Percentiles rank a stretch among this genome's conserved stretches.
phyloP scores from a whole-genome alignment of 1,140 invertebrate species.

The Trachymyrmex cornetzi region DNA sequence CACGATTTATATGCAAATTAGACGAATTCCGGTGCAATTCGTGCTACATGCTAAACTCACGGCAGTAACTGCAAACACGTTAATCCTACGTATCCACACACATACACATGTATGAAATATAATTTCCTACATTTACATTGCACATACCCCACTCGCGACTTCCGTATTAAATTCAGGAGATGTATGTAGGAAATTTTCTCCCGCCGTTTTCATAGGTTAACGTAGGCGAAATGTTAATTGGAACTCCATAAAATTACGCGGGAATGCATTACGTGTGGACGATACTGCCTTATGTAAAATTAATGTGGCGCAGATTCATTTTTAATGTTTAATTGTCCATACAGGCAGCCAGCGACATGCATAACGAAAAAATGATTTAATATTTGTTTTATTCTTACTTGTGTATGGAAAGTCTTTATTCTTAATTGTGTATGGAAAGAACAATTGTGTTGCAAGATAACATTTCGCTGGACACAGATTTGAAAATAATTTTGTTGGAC shows the following conservation, averaged over 20 bases:
- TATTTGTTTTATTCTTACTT: neutral
- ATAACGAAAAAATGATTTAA: neutral
- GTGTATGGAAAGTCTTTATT: neutral
- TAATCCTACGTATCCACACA: conserved; percentile 29
- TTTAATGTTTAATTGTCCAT: conserved; percentile 26
- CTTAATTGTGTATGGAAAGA: neutral
- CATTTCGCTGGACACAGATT: too few relatives aligned
- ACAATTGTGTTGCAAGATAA: neutral
- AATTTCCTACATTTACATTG: conserved; percentile 64
- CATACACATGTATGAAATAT: conserved; percentile 37
- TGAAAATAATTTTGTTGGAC: too few relatives aligned
- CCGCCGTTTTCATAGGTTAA: conserved; percentile 47
- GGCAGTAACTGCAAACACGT: conserved; percentile 59
- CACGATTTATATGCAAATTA: conserved; percentile 66
- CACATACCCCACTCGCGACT: conserved; percentile 42
- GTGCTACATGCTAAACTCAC: conserved; percentile 51
- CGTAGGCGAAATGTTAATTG: conserved; percentile 56
- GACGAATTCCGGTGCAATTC: conserved; percentile 56
- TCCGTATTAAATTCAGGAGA: conserved; percentile 61
- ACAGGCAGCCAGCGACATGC: too few relatives aligned
- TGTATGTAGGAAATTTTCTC: conserved; percentile 59
- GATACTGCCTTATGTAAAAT: conserved; percentile 30
- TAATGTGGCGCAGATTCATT: conserved; percentile 10
- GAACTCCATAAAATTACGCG: conserved; percentile 60
- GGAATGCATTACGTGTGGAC: neutral